Conservation (phyloP, 2,888 invertebrate species). For the Pristionchus japonicus region DNA sequence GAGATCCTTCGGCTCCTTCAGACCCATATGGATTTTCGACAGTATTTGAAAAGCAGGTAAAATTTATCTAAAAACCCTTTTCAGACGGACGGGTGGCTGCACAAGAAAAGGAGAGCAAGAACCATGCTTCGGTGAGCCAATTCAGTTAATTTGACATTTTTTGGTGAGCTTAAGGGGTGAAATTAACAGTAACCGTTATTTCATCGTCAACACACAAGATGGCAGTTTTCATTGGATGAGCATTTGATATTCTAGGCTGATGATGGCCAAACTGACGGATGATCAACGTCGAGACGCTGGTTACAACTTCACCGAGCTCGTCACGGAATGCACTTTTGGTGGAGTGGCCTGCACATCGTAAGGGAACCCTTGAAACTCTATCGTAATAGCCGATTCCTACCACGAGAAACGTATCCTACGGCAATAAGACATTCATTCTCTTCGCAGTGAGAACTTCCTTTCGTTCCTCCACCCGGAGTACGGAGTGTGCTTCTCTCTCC, state of each 20-base stretch:
- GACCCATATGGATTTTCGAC: neutral
- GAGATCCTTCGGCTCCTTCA: neutral
- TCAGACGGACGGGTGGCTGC: neutral
- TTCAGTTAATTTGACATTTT: neutral
- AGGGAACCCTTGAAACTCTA: no score
- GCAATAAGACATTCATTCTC: no score
- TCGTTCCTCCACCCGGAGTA: neutral
- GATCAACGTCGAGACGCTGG: neutral
- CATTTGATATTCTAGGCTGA: neutral
- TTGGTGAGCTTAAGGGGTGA: no score
- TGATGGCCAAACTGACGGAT: neutral
- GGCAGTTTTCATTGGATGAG: neutral
- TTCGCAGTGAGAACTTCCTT: neutral
- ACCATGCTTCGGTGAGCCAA: neutral
- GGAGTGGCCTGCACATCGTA: neutral
- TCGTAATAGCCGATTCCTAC: no score
- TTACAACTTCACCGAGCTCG: neutral
- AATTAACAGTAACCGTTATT: no score
- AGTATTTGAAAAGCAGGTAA: no score
- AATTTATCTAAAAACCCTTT: neutral
- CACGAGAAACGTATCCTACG: no score
- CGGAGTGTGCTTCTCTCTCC: neutral
- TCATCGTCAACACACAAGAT: no score
- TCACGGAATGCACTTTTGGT: slow-evolving; percentile 7
- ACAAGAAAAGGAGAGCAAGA: neutral